These are phyloP conservation scores for Deilephila elpenor DNA, from an alignment of 2,888 invertebrate genomes.

Conservation along the genomic window DNA sequence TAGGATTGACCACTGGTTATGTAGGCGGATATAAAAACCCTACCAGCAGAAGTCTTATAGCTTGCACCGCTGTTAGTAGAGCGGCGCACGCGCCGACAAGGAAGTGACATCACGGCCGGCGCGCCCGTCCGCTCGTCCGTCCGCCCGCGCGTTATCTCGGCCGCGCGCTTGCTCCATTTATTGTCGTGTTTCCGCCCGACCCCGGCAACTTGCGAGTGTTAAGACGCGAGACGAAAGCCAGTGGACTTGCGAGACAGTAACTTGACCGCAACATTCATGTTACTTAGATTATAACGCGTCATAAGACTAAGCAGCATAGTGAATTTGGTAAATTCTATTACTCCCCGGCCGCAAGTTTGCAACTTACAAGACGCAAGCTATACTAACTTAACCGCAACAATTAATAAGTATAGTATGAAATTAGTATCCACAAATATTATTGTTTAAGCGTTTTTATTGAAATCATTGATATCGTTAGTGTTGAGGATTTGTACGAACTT, in stretches of 20 bases:
- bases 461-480: too few relatives aligned
- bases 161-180: slow-evolving; percentile 60
- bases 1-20: too few relatives aligned
- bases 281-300: too few relatives aligned
- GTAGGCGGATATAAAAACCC: background rate
- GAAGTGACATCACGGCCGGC: slow-evolving; percentile 72
- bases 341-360: too few relatives aligned
- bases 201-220: background rate
- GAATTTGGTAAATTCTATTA: too few relatives aligned
- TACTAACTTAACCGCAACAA: too few relatives aligned
- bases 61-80: slow-evolving; percentile 44
- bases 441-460: too few relatives aligned
- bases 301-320: too few relatives aligned
- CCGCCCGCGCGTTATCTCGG: slow-evolving; percentile 57
- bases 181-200: slow-evolving; percentile 57
- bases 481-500: too few relatives aligned
- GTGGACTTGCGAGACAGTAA: background rate
- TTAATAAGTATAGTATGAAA: too few relatives aligned
- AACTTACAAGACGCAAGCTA: too few relatives aligned
- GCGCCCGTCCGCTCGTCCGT: slow-evolving; percentile 51
- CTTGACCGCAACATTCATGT: background rate
- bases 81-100: slow-evolving; percentile 70
- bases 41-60: slow-evolving; percentile 29
- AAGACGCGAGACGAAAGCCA: background rate
- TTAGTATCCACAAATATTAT: too few relatives aligned